These are phyloP conservation scores for Encarsia formosa DNA, from an alignment of 2,888 invertebrate species.

Conservation along the genomic window DNA sequence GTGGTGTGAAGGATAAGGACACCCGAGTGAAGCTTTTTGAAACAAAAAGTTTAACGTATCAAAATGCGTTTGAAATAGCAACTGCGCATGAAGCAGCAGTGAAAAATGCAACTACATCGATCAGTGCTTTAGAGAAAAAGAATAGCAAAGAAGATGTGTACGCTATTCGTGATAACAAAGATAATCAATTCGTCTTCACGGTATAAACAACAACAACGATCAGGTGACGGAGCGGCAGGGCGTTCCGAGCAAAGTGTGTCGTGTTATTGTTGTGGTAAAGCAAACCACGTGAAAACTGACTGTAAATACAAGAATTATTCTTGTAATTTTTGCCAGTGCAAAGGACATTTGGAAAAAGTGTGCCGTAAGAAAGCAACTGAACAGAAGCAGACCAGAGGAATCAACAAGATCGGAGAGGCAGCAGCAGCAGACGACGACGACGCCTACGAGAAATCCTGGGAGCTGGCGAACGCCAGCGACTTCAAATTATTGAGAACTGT, in stretches of 20 bases:
- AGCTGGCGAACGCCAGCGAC: neutral
- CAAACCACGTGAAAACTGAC: slow-evolving; percentile 2
- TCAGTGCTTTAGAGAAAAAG: neutral
- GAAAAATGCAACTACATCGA: slow-evolving; percentile 5
- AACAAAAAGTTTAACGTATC: neutral
- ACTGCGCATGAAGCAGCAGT: slow-evolving; percentile 1
- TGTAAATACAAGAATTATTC: slow-evolving; percentile 5
- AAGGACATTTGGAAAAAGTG: slow-evolving; percentile 6
- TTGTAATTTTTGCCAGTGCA: slow-evolving; percentile 4
- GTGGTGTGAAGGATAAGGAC: slow-evolving; percentile 2
- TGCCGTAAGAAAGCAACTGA: slow-evolving; percentile 2
- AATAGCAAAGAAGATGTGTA: neutral
- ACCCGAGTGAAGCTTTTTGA: slow-evolving; percentile 2
- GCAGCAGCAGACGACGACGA: neutral
- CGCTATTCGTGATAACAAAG: neutral
- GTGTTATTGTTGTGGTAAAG: slow-evolving; percentile 16
- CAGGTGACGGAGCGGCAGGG: neutral
- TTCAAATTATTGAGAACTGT: neutral
- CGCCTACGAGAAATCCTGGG: neutral
- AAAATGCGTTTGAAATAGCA: slow-evolving; percentile 5
- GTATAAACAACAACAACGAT: neutral
- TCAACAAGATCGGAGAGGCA: neutral
- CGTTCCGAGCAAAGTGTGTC: neutral
- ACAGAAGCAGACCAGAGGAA: neutral
- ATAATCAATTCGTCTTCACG: neutral